phyloP scores from a whole-genome alignment of 2,888 invertebrate genomes.

The Leucania comma region DNA sequence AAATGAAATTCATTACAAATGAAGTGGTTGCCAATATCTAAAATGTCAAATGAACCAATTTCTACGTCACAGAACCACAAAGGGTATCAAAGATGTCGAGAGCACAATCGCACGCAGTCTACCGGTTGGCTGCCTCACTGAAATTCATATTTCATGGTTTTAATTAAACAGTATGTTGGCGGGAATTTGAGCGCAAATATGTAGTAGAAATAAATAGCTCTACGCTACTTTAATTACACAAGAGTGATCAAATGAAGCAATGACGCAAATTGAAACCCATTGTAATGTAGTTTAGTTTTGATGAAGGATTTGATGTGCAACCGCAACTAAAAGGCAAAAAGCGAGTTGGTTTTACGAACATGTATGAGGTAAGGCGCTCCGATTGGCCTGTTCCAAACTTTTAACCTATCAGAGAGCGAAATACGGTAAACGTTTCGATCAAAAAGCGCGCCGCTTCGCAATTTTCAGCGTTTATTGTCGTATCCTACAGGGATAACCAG shows the following conservation, averaged over 20 bases:
- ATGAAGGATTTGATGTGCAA: slow-evolving; percentile 30
- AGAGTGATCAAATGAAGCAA: slow-evolving; percentile 26
- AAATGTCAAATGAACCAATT: slow-evolving; percentile 23
- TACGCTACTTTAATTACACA: slow-evolving; percentile 11
- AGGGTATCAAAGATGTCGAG: slow-evolving; percentile 1
- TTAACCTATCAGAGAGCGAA: too few species aligned
- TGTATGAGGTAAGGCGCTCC: too few species aligned
- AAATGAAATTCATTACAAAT: not conserved
- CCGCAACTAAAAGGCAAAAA: too few species aligned
- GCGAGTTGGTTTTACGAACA: too few species aligned
- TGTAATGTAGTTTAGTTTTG: slow-evolving; percentile 10
- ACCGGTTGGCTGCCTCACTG: slow-evolving; percentile 15
- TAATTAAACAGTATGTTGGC: slow-evolving; percentile 60
- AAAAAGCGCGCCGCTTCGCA: too few species aligned
- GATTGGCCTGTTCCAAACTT: too few species aligned
- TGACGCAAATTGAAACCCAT: slow-evolving; percentile 43
- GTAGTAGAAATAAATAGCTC: slow-evolving; percentile 37
- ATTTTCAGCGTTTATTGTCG: too few species aligned
- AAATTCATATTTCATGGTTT: slow-evolving; percentile 52
- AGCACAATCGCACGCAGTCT: slow-evolving; percentile 14
- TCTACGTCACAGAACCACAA: slow-evolving; percentile 16
- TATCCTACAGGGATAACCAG: too few species aligned
- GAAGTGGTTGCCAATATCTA: not conserved
- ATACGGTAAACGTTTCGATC: too few species aligned
- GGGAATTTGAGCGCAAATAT: slow-evolving; percentile 23